Evolutionary conservation across 1,140 invertebrate genomes (phyloP), one percentile per base, ranked within the genome.

Genomic region (Arctopsyche grandis): DNA sequence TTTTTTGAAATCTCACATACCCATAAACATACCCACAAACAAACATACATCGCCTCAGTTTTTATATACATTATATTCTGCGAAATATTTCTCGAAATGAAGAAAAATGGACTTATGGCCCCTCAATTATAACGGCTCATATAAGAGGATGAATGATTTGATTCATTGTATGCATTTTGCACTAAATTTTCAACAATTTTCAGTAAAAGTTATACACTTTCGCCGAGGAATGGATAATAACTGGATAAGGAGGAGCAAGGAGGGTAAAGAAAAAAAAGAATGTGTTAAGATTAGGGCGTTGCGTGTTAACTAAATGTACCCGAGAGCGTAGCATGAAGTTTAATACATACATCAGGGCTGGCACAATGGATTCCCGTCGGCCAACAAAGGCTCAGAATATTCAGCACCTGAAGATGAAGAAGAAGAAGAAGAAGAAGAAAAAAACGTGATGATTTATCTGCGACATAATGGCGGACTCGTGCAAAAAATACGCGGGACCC

Each of bases 221-320:
- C 1, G 16, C 4, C 48, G 12, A 12, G 3, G 16, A 52, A 52
- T 16, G 12, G 12, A n/a, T n/a, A 52, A 52, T 52, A 52, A n/a
- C 12, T 16, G 16, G 12, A 52, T 16, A 19, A 19, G 12, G 10
- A 52, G 16, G 16, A 12, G 48, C 48, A 10, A 52, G 3, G 1
- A 14, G 3, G 3, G 16, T 5, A 52, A n/a, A 52, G 12, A 14
- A 14, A 52, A 52, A n/a, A n/a, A 52, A 52, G 48, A n/a, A 14
- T 16, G 48, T 16, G 48, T 14, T 16, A 19, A 52, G 16, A 52
- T n/a, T 52, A n/a, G 12, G 48, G 48, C 48, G 58, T 60, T 60
- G 58, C 58, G 58, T 60, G 58, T 60, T 60, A 60, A 60, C 58
- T 21, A 22, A 60, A 60, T 60, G n/a, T 60, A 60, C 58, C 19